A percentile compares a stretch with the other conserved stretches of the same genome.
These are phyloP conservation scores for Cyclophora albipunctata DNA, from an alignment of 2,888 invertebrate species.

Conservation along the genomic window DNA sequence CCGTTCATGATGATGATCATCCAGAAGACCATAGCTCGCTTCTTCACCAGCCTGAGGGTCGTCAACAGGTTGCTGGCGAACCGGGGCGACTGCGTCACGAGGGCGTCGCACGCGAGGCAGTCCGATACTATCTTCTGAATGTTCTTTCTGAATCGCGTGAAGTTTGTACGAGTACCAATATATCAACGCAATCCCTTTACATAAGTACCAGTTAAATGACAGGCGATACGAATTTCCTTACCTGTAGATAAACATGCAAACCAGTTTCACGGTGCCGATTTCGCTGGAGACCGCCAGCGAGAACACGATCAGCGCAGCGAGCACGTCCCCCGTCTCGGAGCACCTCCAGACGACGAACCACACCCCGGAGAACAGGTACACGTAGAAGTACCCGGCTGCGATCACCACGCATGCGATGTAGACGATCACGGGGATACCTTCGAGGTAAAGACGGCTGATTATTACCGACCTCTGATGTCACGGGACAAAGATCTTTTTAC, in stretches of 20 bases:
- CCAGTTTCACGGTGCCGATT: conserved; percentile 33
- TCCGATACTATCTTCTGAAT: conserved; percentile 26
- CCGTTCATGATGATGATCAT: conserved; percentile 29
- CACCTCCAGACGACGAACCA: conserved; percentile 40
- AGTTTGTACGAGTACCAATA: no score
- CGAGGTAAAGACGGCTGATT: neutral
- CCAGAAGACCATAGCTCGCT: conserved; percentile 36
- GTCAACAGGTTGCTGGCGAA: conserved; percentile 29
- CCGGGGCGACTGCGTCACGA: conserved; percentile 23
- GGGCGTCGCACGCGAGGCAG: conserved; percentile 28
- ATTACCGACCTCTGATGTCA: neutral
- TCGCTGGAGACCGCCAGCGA: conserved; percentile 37
- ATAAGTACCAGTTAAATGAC: no score
- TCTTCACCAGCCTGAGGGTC: conserved; percentile 32
- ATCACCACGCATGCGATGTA: conserved; percentile 21
- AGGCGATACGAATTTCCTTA: conserved; percentile 15
- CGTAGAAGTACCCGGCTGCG: conserved; percentile 30
- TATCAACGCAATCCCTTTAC: no score
- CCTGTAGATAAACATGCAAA: conserved; percentile 33
- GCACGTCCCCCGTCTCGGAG: conserved; percentile 29
- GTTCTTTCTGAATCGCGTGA: conserved; percentile 21
- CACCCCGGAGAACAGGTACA: conserved; percentile 33
- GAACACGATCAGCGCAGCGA: conserved; percentile 30
- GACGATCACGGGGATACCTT: conserved; percentile 28
- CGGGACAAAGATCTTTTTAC: no score